Percentiles rank a stretch among this genome's conserved stretches.
phyloP scores from a whole-genome alignment of 2,797 vertebrate species.

The Bufotes viridis region DNA sequence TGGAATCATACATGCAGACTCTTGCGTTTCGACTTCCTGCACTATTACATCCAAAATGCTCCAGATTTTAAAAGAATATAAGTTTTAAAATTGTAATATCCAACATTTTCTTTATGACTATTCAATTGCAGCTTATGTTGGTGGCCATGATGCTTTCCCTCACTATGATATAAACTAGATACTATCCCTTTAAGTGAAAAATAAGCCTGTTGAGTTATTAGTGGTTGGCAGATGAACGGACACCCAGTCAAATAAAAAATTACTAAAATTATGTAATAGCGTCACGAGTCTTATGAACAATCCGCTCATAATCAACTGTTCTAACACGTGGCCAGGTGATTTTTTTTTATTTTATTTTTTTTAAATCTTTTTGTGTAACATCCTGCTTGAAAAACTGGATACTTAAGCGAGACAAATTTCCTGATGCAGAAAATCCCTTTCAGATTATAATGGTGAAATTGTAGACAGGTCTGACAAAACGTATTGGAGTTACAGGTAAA shows the following conservation, averaged over 20 bases:
- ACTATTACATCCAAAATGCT: constrained; percentile 5
- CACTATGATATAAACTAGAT: background rate
- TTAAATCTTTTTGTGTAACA: constrained; percentile 16
- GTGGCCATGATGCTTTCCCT: background rate
- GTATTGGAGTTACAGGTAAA: constrained; percentile 60
- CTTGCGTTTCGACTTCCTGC: background rate
- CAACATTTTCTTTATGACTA: background rate
- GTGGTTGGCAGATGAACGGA: background rate
- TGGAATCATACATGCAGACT: background rate
- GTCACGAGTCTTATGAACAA: background rate
- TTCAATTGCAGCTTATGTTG: background rate
- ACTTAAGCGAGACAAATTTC: constrained; percentile 50
- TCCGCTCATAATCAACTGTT: background rate
- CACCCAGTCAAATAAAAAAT: background rate
- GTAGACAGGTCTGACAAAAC: constrained; percentile 49
- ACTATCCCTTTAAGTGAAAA: background rate
- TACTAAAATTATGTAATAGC: background rate
- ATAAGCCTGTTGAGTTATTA: background rate
- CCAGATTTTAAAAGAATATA: background rate
- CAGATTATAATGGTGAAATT: constrained; percentile 58
- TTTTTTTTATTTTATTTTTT: constrained; percentile 20
- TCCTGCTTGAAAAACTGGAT: constrained; percentile 37
- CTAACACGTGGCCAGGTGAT: constrained; percentile 27
- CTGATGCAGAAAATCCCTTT: constrained; percentile 45
- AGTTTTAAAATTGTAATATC: background rate